phyloP scores from a whole-genome alignment of 2,888 invertebrate species.

The Parnassius apollo region DNA sequence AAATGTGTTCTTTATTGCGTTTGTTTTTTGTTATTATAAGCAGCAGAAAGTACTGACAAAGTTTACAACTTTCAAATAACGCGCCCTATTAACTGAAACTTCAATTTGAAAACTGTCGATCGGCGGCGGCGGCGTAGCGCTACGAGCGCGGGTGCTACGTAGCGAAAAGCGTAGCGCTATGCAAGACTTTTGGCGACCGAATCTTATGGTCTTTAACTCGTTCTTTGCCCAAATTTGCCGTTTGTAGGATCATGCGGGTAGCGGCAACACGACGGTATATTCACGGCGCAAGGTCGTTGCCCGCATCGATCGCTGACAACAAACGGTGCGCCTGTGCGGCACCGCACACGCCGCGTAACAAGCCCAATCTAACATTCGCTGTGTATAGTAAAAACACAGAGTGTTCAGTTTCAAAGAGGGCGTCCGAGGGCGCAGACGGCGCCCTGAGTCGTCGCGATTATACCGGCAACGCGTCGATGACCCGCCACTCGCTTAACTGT shows the following conservation, averaged over 20 bases:
- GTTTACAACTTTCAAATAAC: slow-evolving; percentile 9
- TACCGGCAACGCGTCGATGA: slow-evolving; percentile 36
- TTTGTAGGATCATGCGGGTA: slow-evolving; percentile 20
- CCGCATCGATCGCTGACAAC: slow-evolving; percentile 60
- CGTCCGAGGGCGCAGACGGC: slow-evolving; percentile 63
- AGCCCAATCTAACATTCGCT: slow-evolving; percentile 51
- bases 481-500: slow-evolving; percentile 45
- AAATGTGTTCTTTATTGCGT: too few relatives aligned
- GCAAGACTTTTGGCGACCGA: slow-evolving; percentile 7
- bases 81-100: slow-evolving; percentile 5
- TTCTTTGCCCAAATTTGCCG: slow-evolving; percentile 24
- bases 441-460: slow-evolving; percentile 51
- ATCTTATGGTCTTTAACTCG: slow-evolving; percentile 10
- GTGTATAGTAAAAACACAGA: slow-evolving; percentile 51
- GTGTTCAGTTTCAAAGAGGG: slow-evolving; percentile 60
- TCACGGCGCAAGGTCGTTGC: slow-evolving; percentile 62
- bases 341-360: slow-evolving; percentile 50
- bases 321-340: slow-evolving; percentile 48
- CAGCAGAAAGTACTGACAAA: not conserved
- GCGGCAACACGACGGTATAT: slow-evolving; percentile 32
- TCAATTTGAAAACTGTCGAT: not conserved
- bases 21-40: too few relatives aligned
- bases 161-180: slow-evolving; percentile 2
- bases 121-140: slow-evolving; percentile 7
- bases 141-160: not conserved